Conservation (phyloP, 2,888 invertebrate genomes). For the Eulithis testata region DNA sequence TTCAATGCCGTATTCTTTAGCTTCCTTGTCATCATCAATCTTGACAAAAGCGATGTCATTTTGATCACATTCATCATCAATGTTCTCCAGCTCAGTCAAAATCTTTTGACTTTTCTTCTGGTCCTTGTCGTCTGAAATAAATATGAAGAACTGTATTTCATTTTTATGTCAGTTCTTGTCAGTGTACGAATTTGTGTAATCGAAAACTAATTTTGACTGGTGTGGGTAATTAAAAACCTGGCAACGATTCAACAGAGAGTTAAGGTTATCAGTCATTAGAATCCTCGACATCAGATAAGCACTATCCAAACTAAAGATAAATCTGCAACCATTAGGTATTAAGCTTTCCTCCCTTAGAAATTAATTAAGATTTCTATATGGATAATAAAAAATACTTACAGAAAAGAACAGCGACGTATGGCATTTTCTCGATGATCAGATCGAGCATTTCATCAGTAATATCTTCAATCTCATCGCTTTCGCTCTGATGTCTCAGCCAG, state of each 20-base stretch:
- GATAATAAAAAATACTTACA: conserved; percentile 83
- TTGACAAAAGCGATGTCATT: conserved; percentile 96
- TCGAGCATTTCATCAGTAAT: conserved; percentile 97
- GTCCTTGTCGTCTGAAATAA: conserved; percentile 92
- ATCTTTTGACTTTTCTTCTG: conserved; percentile 96
- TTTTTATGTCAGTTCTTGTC: conserved; percentile 80
- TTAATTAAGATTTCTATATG: background rate
- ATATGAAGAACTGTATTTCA: conserved; percentile 78
- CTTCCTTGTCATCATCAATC: conserved; percentile 94
- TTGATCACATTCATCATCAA: conserved; percentile 96
- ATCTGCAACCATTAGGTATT: background rate
- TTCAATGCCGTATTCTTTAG: conserved; percentile 95
- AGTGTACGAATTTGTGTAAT: conserved; percentile 52
- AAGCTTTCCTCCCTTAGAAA: background rate
- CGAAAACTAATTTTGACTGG: conserved; percentile 29
- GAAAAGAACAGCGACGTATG: conserved; percentile 95
- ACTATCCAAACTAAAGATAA: conserved; percentile 2
- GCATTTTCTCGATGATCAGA: conserved; percentile 94
- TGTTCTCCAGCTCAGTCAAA: conserved; percentile 93
- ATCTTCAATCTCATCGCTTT: conserved; percentile 96
- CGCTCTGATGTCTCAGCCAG: conserved; percentile 94
- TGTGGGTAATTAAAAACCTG: conserved; percentile 49
- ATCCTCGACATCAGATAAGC: conserved; percentile 12
- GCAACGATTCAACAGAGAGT: conserved; percentile 55
- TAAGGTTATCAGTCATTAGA: conserved; percentile 20